Base-by-base conservation (phyloP, 2,113 vertebrate species). In the Tautogolabrus adspersus region DNA sequence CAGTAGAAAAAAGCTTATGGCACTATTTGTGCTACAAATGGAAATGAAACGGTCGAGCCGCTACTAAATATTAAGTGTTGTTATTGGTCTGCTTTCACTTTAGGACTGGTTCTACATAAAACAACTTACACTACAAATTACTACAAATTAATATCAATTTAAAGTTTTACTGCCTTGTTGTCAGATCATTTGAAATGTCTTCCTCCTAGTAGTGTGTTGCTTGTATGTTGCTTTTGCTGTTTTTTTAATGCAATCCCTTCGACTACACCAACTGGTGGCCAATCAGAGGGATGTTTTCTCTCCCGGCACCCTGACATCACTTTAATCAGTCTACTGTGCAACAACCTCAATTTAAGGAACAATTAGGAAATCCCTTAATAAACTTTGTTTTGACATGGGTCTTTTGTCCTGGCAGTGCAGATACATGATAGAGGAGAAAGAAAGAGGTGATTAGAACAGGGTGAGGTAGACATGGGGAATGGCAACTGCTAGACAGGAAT, bases 401-500 rank as follows among this genome's bases (percentile, higher is more conserved):
- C 68, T 90, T 95, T 93, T 93, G 88, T 94, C 91, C 92, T 2
- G 22, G 72, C 67, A 66, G 23, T 82, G 74, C 83, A 40, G 67
- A 88, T 81, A 81, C 83, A 86, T 78, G 80, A 87, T 84, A 67
- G 85, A 84, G 82, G 88, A 92, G 72, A 76, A 57, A 62, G 57
- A 77, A 60, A 11, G 82, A 85, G 82, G 74, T 7, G 19, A 74
- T 86, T 30, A 66, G 40, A 88, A 77, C 54, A 56, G 69, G 87
- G 80, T 52, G 78, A 82, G 75, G 63, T 84, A 83, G 88, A 86
- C 72, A 77, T 66, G 69, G 87, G 83, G 81, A 96, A 94, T 95
- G 95, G 97, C 96, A 97, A 96, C 96, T 94, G 94, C 96, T 95
- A 94, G 97, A 96, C 95, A 96, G 95, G 93, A 97, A 99, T 99